phyloP scores from a whole-genome alignment of 2,888 invertebrate species.

The Drosophila mimetica region DNA sequence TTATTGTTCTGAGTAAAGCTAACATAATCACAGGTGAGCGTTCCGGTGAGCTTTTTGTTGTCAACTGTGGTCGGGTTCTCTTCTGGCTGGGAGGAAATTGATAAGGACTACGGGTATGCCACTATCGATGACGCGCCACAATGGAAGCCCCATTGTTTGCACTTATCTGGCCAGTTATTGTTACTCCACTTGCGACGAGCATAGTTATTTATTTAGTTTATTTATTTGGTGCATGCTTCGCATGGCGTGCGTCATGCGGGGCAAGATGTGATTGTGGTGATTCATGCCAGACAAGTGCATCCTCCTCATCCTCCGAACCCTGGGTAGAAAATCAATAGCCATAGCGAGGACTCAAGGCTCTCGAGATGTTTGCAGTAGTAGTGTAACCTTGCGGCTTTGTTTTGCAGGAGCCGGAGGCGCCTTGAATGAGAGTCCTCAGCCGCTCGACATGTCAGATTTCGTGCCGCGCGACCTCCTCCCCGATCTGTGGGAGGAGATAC shows the following conservation, averaged over 20 bases:
- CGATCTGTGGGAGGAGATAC: slow-evolving; percentile 90
- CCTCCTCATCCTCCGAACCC: slow-evolving; percentile 11
- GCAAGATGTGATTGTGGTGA: slow-evolving; percentile 14
- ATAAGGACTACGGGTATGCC: slow-evolving; percentile 27
- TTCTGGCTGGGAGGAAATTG: slow-evolving; percentile 8
- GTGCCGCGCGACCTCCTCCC: slow-evolving; percentile 84
- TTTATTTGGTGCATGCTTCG: slow-evolving; percentile 31
- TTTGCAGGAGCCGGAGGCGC: slow-evolving; percentile 60
- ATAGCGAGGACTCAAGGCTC: slow-evolving; percentile 21
- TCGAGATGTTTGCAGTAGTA: slow-evolving; percentile 33
- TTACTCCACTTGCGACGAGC: slow-evolving; percentile 27
- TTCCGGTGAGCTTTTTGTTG: slow-evolving; percentile 17
- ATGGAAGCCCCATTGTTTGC: slow-evolving; percentile 33
- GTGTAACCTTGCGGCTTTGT: slow-evolving; percentile 37
- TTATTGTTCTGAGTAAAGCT: not conserved
- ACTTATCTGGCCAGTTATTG: slow-evolving; percentile 39
- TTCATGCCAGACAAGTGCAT: slow-evolving; percentile 33
- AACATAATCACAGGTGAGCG: slow-evolving; percentile 1
- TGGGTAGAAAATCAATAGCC: slow-evolving; percentile 35
- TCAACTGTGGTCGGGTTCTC: slow-evolving; percentile 22
- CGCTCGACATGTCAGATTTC: slow-evolving; percentile 82
- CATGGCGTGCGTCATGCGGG: slow-evolving; percentile 24
- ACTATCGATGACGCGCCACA: slow-evolving; percentile 46
- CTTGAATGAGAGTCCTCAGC: slow-evolving; percentile 74
- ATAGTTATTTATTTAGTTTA: slow-evolving; percentile 15